These are phyloP conservation scores for Pipistrellus kuhlii DNA, from an alignment of 2,797 vertebrate genomes.

Conservation along the genomic window DNA sequence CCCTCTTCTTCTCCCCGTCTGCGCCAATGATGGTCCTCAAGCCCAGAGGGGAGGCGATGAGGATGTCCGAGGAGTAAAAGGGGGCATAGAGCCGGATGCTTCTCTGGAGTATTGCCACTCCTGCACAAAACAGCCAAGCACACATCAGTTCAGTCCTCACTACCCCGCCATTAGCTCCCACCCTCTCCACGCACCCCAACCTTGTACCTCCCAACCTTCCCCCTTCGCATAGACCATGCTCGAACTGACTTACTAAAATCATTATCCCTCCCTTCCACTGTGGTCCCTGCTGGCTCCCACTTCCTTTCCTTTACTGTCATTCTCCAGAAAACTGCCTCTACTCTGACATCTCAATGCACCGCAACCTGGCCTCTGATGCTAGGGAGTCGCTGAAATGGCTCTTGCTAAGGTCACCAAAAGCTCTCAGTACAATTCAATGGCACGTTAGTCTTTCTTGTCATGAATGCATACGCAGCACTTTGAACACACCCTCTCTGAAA, in stretches of 20 bases:
- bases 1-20: slow-evolving; percentile 94
- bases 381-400: not conserved
- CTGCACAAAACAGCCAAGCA: slow-evolving; percentile 83
- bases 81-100: slow-evolving; percentile 96
- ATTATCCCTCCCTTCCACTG: not conserved
- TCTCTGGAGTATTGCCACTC: slow-evolving; percentile 93
- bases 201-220: not conserved
- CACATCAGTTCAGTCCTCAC: not conserved
- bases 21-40: slow-evolving; percentile 95
- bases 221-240: not conserved
- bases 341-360: not conserved
- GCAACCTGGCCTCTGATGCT: not conserved
- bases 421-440: not conserved
- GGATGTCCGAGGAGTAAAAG: slow-evolving; percentile 98
- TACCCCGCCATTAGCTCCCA: not conserved
- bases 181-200: not conserved
- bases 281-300: not conserved
- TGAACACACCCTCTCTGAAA: not conserved
- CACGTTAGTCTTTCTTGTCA: not conserved
- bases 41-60: slow-evolving; percentile 96
- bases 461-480: not conserved
- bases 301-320: not conserved
- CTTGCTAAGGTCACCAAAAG: not conserved
- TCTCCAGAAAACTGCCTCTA: not conserved
- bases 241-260: not conserved